Evolutionary conservation across 2,113 vertebrate genomes (phyloP).

Genomic region (Callorhinus ursinus): DNA sequence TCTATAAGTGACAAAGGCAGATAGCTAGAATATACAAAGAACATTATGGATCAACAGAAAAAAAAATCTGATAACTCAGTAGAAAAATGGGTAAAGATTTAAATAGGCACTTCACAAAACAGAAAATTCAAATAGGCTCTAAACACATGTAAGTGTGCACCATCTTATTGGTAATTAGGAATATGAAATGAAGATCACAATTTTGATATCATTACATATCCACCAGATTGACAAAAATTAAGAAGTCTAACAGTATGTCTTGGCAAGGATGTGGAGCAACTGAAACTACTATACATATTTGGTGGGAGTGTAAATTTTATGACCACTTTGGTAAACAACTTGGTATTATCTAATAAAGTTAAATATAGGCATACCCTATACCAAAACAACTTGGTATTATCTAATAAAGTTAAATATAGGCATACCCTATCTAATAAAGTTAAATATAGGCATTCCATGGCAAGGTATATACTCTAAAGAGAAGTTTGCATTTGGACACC

Average conservation of each 20-base stretch:
- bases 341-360: background rate
- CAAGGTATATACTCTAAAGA: background rate
- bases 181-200: background rate
- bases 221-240: background rate
- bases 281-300: background rate
- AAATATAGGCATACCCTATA: background rate
- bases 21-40: background rate
- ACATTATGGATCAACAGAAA: constrained; percentile 15
- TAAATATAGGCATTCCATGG: background rate
- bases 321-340: background rate
- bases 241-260: background rate
- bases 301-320: background rate
- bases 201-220: background rate
- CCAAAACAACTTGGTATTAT: background rate
- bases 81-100: constrained; percentile 25
- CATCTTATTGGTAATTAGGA: background rate
- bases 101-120: background rate
- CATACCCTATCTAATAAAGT: too few species aligned
- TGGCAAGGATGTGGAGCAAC: background rate
- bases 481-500: background rate
- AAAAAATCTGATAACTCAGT: background rate
- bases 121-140: background rate
- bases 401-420: background rate
- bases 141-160: background rate
- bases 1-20: background rate